Percentiles rank a stretch among this genome's conserved stretches.
Conservation (phyloP, 2,797 vertebrate species). For the Oreochromis grahami region DNA sequence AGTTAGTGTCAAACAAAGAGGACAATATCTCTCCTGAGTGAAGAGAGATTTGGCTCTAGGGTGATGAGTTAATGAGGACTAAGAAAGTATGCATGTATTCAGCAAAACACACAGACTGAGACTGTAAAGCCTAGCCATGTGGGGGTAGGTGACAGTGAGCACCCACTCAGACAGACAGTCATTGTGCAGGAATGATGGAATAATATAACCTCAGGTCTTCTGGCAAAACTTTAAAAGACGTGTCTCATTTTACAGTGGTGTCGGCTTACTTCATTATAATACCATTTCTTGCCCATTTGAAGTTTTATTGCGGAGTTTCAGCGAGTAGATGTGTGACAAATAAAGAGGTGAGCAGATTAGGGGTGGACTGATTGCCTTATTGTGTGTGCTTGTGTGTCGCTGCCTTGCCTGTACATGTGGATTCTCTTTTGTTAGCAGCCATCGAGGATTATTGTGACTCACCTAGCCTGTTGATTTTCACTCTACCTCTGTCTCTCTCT, state of each 20-base stretch:
- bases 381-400: conserved; percentile 33
- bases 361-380: conserved; percentile 38
- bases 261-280: conserved; percentile 43
- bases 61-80: conserved; percentile 42
- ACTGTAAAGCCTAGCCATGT: conserved; percentile 42
- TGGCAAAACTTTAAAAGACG: conserved; percentile 63
- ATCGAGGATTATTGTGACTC: conserved; percentile 42
- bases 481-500: conserved; percentile 1
- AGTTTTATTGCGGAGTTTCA: conserved; percentile 50
- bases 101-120: background rate
- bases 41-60: conserved; percentile 42
- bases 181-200: conserved; percentile 65
- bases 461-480: conserved; percentile 26
- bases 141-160: conserved; percentile 67
- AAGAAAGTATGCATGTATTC: conserved; percentile 33
- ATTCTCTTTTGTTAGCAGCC: conserved; percentile 38
- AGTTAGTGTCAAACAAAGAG: conserved; percentile 33
- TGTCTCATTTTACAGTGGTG: conserved; percentile 37
- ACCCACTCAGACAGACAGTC: conserved; percentile 56
- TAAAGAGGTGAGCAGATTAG: conserved; percentile 45
- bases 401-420: conserved; percentile 51
- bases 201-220: conserved; percentile 58
- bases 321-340: conserved; percentile 44
- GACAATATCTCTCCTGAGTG: conserved; percentile 31
- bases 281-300: conserved; percentile 46